Percentiles rank a stretch among this genome's conserved stretches.
phyloP scores from a whole-genome alignment of 2,797 vertebrate species.

The Mus caroli region DNA sequence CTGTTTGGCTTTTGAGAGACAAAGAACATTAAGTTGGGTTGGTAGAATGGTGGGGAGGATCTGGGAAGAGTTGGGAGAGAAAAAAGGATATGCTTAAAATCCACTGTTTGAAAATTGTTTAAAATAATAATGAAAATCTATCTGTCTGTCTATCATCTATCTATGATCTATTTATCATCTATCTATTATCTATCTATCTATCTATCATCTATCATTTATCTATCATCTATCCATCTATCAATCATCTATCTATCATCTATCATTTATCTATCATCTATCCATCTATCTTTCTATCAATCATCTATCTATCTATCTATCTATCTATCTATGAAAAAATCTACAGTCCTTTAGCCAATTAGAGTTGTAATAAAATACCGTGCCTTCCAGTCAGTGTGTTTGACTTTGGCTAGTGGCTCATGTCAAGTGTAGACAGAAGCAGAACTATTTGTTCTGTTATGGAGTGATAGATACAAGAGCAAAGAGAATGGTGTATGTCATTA shows the following conservation, averaged over 20 bases:
- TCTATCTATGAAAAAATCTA: neutral
- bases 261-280: no score
- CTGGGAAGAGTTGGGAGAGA: neutral
- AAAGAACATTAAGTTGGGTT: neutral
- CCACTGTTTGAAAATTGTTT: neutral
- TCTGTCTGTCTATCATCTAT: neutral
- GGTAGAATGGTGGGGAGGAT: neutral
- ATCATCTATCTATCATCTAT: neutral
- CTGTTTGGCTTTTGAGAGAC: neutral
- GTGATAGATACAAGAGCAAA: neutral
- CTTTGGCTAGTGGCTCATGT: neutral
- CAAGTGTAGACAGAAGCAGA: neutral
- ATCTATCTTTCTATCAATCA: neutral
- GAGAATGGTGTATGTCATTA: neutral
- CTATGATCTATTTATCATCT: neutral
- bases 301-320: neutral
- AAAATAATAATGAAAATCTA: neutral
- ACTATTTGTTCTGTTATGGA: neutral
- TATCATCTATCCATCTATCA: neutral
- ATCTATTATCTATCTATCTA: no score
- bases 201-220: neutral
- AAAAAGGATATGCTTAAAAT: neutral
- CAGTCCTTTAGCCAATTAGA: neutral
- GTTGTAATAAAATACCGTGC: neutral
- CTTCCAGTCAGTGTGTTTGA: neutral